These are phyloP conservation scores for Dascillus cervinus DNA, from an alignment of 2,888 invertebrate genomes.

Conservation along the genomic window DNA sequence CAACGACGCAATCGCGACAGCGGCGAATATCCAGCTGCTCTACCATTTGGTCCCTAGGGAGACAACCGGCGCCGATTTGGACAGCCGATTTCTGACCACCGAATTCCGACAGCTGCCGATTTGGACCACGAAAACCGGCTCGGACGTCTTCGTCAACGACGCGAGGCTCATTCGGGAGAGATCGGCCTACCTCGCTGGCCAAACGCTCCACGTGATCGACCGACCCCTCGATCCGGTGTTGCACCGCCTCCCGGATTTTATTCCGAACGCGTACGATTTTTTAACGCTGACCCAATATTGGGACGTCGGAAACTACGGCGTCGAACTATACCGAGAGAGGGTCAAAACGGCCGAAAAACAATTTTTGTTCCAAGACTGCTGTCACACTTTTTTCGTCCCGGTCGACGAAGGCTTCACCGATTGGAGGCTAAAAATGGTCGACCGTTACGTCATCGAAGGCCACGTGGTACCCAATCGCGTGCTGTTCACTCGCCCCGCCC, in stretches of 20 bases:
- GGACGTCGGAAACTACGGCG: constrained; percentile 16
- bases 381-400: constrained; percentile 82
- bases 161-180: constrained; percentile 63
- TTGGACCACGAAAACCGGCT: constrained; percentile 65
- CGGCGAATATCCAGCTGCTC: constrained; percentile 50
- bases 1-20: constrained; percentile 72
- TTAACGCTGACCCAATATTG: constrained; percentile 51
- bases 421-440: constrained; percentile 52
- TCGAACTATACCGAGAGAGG: constrained; percentile 7
- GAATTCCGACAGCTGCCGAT: constrained; percentile 76
- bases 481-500: constrained; percentile 74
- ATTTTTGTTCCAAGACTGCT: constrained; percentile 60
- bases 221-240: constrained; percentile 73
- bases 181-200: constrained; percentile 26
- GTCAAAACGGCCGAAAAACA: constrained; percentile 6
- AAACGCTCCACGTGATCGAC: constrained; percentile 74
- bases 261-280: constrained; percentile 68
- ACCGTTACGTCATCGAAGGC: constrained; percentile 73
- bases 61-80: constrained; percentile 53
- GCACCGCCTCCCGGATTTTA: constrained; percentile 43
- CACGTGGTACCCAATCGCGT: constrained; percentile 81
- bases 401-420: constrained; percentile 78
- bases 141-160: constrained; percentile 73
- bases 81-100: constrained; percentile 38
- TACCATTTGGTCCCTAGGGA: constrained; percentile 46